A percentile compares a stretch with the other conserved stretches of the same genome.
Evolutionary conservation across 1,140 invertebrate genomes (phyloP).

Genomic region (Lanistes nyassanus): DNA sequence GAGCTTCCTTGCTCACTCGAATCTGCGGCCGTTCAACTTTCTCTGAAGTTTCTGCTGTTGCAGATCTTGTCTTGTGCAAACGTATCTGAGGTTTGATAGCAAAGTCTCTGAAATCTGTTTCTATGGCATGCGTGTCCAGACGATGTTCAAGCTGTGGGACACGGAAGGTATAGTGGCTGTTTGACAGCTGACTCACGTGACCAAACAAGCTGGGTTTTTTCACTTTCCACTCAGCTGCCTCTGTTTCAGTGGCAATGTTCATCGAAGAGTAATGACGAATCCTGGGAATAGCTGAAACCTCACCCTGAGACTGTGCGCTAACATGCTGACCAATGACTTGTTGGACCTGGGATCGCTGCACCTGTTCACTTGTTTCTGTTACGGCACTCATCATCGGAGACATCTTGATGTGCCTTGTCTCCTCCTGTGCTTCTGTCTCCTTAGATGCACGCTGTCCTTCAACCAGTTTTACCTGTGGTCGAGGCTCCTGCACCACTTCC

Average conservation of each 20-base stretch:
- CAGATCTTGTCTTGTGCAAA: conserved; percentile 47
- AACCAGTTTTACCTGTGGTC: conserved; percentile 32
- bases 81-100: conserved; percentile 50
- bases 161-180: conserved; percentile 36
- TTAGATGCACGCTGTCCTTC: conserved; percentile 36
- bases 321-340: conserved; percentile 28
- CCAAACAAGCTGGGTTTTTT: conserved; percentile 57
- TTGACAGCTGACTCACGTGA: conserved; percentile 55
- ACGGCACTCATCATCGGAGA: conserved; percentile 36
- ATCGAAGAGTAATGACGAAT: conserved; percentile 19
- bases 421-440: conserved; percentile 32
- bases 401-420: conserved; percentile 28
- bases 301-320: conserved; percentile 36
- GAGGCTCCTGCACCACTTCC: not conserved
- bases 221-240: conserved; percentile 43
- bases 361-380: conserved; percentile 36
- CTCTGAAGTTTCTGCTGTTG: conserved; percentile 40
- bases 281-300: conserved; percentile 31
- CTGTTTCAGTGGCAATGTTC: conserved; percentile 40
- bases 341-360: conserved; percentile 31
- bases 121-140: conserved; percentile 40
- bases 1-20: conserved; percentile 35
- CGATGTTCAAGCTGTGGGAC: conserved; percentile 49
- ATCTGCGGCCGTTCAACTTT: conserved; percentile 30
- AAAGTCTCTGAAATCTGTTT: conserved; percentile 55